Percentiles rank a stretch among this genome's conserved stretches.
phyloP scores from a whole-genome alignment of 2,888 invertebrate genomes.

The Phalera bucephala region DNA sequence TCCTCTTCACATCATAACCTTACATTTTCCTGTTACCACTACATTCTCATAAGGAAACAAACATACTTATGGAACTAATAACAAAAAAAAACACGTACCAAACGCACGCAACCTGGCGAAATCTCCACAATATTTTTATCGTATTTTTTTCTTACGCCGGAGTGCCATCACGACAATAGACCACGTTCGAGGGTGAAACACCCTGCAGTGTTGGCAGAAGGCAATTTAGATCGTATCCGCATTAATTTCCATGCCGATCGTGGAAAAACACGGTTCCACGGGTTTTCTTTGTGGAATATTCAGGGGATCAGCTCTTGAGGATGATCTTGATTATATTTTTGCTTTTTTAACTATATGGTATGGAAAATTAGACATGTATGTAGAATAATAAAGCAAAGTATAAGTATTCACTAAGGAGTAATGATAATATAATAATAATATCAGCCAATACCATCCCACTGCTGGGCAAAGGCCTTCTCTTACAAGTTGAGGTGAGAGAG shows the following conservation, averaged over 20 bases:
- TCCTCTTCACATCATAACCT: no score
- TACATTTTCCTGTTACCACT: constrained; percentile 10
- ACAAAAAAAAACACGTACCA: constrained; percentile 14
- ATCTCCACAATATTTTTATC: constrained; percentile 23
- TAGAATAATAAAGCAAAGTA: no score
- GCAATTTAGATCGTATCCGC: constrained; percentile 18
- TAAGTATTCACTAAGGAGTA: no score
- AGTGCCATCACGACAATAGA: constrained; percentile 13
- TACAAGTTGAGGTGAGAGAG: no score
- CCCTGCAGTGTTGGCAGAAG: constrained; percentile 16
- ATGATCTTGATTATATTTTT: no score
- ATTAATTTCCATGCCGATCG: constrained; percentile 16
- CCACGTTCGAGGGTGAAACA: constrained; percentile 14
- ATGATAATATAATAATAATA: no score
- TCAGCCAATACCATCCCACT: no score
- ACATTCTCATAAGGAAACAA: constrained; percentile 27
- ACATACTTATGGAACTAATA: constrained; percentile 32
- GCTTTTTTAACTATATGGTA: no score
- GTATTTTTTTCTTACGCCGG: constrained; percentile 20
- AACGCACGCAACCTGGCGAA: constrained; percentile 22
- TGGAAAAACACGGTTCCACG: background rate
- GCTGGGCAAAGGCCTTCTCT: no score
- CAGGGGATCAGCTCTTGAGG: background rate
- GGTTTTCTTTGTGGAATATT: background rate
- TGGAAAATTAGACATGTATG: no score